Conservation (phyloP, 2,797 vertebrate genomes). For the Dryobates pubescens region DNA sequence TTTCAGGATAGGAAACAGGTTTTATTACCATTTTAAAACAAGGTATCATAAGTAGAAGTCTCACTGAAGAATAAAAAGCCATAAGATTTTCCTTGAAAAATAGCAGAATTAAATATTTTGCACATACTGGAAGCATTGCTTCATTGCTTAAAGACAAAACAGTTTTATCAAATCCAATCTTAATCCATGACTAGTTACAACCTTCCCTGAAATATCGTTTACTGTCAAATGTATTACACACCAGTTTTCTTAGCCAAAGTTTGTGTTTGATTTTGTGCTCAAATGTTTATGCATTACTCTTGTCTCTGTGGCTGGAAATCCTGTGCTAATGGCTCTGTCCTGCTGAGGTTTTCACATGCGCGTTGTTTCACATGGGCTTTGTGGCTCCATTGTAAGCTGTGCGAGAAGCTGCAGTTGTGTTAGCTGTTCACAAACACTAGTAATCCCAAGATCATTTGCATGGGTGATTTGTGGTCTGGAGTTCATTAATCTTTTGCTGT, state of each 20-base stretch:
- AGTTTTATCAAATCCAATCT: not conserved
- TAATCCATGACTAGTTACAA: not conserved
- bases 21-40: not conserved
- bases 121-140: not conserved
- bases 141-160: not conserved
- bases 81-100: not conserved
- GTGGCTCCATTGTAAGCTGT: not conserved
- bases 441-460: conserved; percentile 21
- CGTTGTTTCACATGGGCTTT: not conserved
- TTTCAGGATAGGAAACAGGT: not conserved
- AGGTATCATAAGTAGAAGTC: not conserved
- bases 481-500: conserved; percentile 42
- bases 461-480: conserved; percentile 12
- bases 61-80: not conserved
- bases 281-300: not conserved
- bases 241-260: not conserved
- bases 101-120: not conserved
- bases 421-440: not conserved
- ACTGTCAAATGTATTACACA: not conserved
- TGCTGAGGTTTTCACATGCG: not conserved
- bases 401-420: conserved; percentile 22
- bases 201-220: not conserved
- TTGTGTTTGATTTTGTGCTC: not conserved
- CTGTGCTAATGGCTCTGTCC: not conserved
- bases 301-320: not conserved